Evolutionary conservation across 2,888 invertebrate genomes (phyloP), one percentile per base, ranked within the genome.

Genomic region (Microplitis deprimator): DNA sequence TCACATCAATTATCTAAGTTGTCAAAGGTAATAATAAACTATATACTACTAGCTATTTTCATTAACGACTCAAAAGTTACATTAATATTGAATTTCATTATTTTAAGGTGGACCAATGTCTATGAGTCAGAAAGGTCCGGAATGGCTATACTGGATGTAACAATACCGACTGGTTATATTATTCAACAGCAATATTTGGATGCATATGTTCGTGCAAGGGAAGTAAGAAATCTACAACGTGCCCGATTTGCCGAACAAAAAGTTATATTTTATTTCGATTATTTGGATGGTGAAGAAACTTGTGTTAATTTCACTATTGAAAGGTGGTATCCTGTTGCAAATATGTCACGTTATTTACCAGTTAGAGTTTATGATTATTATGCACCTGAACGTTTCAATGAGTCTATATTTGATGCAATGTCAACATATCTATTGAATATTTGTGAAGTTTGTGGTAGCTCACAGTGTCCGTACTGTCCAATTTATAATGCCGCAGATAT

Each of bases 291-390:
- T 29, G 95, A 95, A 89, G 94, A 94, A 84, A 96, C 96, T 6
- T 98, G 98, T 87, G 94, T 98, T 8, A 95, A 96, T 90, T 96
- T 98, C 89, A 96, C 97, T 0, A 93, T 98, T 76, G 97, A 98
- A 90, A 93, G 98, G 82, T 98, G 98, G 98, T 95, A 93, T 91
- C 98, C 98, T 0, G 97, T 98, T 3, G 98, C 98, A 70, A 98
- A 98, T 91, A 96, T 98, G 96, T 97, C 98, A 0, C 93, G 97
- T 68, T 97, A 96, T 90, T 92, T 98, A 82, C 95, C 97, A 5
- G 94, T 97, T 73, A 93, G 96, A 76, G 94, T 98, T 10, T 98
- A 97, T 90, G 98, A 98, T 91, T 98, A 97, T 89, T 98, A 98
- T 90, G 96, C 98, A 74, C 98, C 98, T 85, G 97, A 97, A 90